phyloP scores from a whole-genome alignment of 1,140 invertebrate species.

The Dolichoris vasculosae region DNA sequence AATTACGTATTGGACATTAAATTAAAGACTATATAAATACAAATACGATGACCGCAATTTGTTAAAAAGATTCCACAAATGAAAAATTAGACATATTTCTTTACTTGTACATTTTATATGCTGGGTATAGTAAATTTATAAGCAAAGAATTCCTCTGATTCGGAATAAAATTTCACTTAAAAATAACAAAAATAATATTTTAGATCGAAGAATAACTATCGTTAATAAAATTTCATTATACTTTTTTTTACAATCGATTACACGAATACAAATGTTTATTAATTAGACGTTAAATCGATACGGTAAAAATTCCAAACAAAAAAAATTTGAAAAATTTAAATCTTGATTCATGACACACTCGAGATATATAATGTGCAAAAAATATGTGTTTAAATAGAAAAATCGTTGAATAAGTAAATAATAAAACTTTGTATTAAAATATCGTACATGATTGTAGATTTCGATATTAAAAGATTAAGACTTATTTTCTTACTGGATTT shows the following conservation, averaged over 20 bases:
- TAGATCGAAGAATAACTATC: not conserved
- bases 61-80: not conserved
- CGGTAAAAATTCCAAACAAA: not conserved
- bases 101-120: not conserved
- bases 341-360: too few species aligned
- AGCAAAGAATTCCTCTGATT: not conserved
- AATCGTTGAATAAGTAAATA: too few species aligned
- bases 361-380: too few species aligned
- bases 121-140: not conserved
- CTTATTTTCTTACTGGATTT: too few species aligned
- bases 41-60: not conserved
- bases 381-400: too few species aligned
- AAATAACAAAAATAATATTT: not conserved
- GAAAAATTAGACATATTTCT: not conserved
- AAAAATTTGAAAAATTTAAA: too few species aligned
- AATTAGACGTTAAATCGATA: not conserved
- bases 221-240: not conserved
- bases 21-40: not conserved
- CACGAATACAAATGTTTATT: not conserved
- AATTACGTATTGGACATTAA: not conserved
- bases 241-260: not conserved
- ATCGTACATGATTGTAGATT: too few species aligned
- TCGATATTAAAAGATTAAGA: too few species aligned
- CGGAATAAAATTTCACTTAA: not conserved
- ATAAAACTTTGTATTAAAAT: too few species aligned